phyloP scores from a whole-genome alignment of 2,113 vertebrate species.

The Turdus rufiventris region DNA sequence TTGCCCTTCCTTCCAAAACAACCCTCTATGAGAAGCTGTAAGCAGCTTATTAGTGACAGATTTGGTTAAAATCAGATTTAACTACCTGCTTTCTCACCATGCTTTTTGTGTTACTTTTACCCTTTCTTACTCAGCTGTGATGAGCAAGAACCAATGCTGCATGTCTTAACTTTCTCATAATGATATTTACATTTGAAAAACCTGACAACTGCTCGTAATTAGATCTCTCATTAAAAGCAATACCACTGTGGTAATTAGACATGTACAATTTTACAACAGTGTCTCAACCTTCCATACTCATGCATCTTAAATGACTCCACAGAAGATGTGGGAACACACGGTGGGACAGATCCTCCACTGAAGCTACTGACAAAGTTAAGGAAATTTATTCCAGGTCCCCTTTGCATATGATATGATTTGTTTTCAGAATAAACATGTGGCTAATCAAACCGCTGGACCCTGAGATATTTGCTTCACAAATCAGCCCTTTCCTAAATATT shows the following conservation, averaged over 20 bases:
- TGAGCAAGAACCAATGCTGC: neutral
- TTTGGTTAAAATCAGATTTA: slow-evolving; percentile 63
- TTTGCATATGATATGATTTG: neutral
- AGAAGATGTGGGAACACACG: neutral
- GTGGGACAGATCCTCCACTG: neutral
- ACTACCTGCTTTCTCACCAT: slow-evolving; percentile 29
- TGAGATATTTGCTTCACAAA: slow-evolving; percentile 3
- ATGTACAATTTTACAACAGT: neutral
- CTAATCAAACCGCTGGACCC: neutral
- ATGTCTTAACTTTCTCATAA: neutral
- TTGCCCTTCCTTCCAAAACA: slow-evolving; percentile 21
- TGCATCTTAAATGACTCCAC: slow-evolving; percentile 11
- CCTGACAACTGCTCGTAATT: neutral
- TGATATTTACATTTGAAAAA: neutral
- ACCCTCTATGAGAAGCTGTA: neutral
- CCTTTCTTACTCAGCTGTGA: neutral
- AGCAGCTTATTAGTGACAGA: slow-evolving; percentile 40
- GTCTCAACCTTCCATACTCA: slow-evolving; percentile 61
- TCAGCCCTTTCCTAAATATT: neutral
- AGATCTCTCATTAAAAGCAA: neutral
- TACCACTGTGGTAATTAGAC: neutral
- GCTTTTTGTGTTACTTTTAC: slow-evolving; percentile 48
- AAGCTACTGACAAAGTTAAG: neutral
- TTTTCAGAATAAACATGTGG: neutral
- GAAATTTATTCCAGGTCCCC: neutral